Percentiles rank a stretch among this genome's conserved stretches.
Evolutionary conservation across 2,797 vertebrate genomes (phyloP).

Genomic region (Tadarida brasiliensis): DNA sequence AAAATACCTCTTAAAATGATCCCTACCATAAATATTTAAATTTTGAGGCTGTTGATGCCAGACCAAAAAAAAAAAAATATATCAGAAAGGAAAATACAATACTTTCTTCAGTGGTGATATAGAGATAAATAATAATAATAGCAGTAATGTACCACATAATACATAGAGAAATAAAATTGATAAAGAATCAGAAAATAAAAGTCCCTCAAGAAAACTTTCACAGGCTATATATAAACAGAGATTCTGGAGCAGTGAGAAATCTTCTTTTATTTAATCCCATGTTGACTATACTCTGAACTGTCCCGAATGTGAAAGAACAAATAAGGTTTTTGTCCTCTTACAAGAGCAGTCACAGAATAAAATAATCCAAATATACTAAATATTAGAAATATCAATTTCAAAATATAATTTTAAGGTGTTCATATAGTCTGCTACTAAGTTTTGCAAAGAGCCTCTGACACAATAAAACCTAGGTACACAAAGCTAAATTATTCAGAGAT

Average conservation of each 20-base stretch:
- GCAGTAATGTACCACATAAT: conserved; percentile 14
- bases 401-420: conserved; percentile 50
- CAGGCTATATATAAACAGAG: conserved; percentile 44
- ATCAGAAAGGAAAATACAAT: conserved; percentile 63
- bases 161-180: conserved; percentile 78
- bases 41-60: conserved; percentile 58
- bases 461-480: conserved; percentile 30
- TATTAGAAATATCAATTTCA: background rate
- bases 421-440: background rate
- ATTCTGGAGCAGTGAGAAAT: conserved; percentile 48
- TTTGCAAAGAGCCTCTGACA: conserved; percentile 21
- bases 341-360: background rate
- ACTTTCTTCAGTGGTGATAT: conserved; percentile 11
- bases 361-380: conserved; percentile 45
- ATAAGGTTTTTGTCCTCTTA: conserved; percentile 10
- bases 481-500: background rate
- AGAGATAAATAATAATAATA: conserved; percentile 73
- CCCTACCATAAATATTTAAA: conserved; percentile 78
- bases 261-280: conserved; percentile 70
- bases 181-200: conserved; percentile 70
- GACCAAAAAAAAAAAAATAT: conserved; percentile 35
- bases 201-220: conserved; percentile 68
- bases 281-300: conserved; percentile 25
- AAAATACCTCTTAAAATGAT: conserved; percentile 71
- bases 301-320: conserved; percentile 54